Evolutionary conservation across 2,797 vertebrate species (phyloP), one percentile per base, ranked within the genome.

Genomic region (Leptatherina wallacei): DNA sequence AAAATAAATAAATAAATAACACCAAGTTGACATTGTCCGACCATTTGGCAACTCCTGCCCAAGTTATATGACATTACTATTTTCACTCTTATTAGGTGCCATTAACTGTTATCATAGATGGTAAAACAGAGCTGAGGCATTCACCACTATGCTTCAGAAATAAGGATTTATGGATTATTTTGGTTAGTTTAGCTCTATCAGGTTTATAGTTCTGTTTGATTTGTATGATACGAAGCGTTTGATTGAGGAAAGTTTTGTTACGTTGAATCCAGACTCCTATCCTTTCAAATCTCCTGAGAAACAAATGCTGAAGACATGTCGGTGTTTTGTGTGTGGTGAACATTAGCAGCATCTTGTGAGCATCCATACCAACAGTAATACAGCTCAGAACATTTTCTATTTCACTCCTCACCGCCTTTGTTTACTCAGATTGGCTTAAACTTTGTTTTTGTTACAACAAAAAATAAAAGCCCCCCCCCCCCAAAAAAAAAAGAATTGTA

Each of bases 51-150:
- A 57, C 79, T 85, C 76, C 84, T 85, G 74, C 70, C 80, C 84
- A 84, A 90, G 84, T 94, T 92, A 91, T 74, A 73, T 81, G 68
- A 78, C 80, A 75, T 75, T 78, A 73, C 82, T 71, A 74, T 75
- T 73, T 65, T 77, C 70, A 63, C 65, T 86, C 80, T 74, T 77
- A 75, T 83, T 78, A 80, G 24, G 58, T 32, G 7, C 33, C 33
- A 30, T 30, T 30, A 35, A 35, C 33, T 35, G 5, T 47, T 5
- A 18, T 13, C 18, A 3, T 14, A 6, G 3, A 44, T 44, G 12
- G 14, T 44, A 44, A 10, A 38, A 44, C 18, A 44, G 14, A 18
- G 42, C 4, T 20, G 16, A 4, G 42, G 14, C 42, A 44, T 20
- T 44, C 2, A 44, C 4, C 42, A 44, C 5, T 20, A 6, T 47